These are phyloP conservation scores for Actenoides lindsayi DNA, from an alignment of 2,113 vertebrate genomes.

Conservation along the genomic window DNA sequence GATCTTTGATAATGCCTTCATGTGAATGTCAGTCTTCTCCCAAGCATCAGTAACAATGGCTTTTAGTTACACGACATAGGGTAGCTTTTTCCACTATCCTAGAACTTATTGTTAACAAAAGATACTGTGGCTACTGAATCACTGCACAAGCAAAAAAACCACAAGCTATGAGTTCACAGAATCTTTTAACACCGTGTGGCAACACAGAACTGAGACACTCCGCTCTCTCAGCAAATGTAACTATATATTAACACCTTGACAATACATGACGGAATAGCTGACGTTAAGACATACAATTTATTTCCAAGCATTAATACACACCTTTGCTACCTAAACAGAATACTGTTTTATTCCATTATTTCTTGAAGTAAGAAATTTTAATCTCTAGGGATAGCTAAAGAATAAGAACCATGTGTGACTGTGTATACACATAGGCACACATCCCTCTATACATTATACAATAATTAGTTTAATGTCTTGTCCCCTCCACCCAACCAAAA, in stretches of 20 bases:
- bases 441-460: neutral
- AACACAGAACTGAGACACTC: neutral
- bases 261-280: neutral
- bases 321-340: neutral
- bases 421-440: neutral
- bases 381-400: neutral
- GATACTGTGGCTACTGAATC: neutral
- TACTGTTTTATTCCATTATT: neutral
- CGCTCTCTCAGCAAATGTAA: neutral
- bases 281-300: neutral
- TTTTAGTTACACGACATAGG: neutral
- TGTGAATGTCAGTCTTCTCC: neutral
- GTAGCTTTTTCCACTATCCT: neutral
- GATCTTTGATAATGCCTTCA: constrained; percentile 10
- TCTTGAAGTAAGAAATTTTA: neutral
- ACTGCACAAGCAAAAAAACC: neutral
- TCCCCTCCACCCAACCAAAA: accelerated
- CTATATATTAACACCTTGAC: neutral
- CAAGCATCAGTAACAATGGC: neutral
- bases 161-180: neutral
- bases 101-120: neutral
- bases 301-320: neutral
- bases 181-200: neutral
- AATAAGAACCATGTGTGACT: neutral
- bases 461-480: neutral